Evolutionary conservation across 2,113 vertebrate species (phyloP).

Genomic region (Plecotus auritus): DNA sequence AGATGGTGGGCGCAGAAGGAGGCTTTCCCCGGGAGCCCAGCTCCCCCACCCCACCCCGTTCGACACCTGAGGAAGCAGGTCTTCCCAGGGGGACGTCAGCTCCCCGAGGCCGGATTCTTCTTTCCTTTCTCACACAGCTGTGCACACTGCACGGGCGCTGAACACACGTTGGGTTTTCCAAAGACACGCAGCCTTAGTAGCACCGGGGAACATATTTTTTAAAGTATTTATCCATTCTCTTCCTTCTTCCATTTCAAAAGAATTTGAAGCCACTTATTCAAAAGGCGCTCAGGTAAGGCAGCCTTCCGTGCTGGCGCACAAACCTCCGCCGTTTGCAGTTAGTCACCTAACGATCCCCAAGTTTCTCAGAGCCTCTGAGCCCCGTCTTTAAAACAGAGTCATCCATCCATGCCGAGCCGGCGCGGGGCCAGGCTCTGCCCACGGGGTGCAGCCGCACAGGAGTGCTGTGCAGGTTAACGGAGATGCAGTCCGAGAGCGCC

Average conservation of each 20-base stretch:
- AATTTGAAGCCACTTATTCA: not conserved
- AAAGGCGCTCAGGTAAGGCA: too few species aligned
- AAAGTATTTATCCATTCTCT: not conserved
- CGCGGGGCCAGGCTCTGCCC: not conserved
- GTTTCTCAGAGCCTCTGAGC: not conserved
- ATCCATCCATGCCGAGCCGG: not conserved
- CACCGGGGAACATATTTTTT: not conserved
- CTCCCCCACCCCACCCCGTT: not conserved
- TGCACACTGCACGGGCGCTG: not conserved
- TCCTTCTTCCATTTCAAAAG: not conserved
- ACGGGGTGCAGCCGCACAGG: not conserved
- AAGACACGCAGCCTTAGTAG: not conserved
- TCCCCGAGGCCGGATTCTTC: not conserved
- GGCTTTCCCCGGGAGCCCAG: not conserved
- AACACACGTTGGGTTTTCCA: not conserved
- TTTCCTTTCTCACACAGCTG: not conserved
- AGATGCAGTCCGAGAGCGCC: too few species aligned
- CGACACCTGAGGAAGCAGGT: too few species aligned
- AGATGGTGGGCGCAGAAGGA: not conserved
- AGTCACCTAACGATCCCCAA: not conserved
- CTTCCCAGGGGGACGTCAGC: not conserved
- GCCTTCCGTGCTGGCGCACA: not conserved
- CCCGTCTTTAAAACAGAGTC: not conserved
- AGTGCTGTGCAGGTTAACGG: not conserved
- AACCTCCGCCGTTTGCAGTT: not conserved